Evolutionary conservation across 2,797 vertebrate genomes (phyloP), one percentile per base, ranked within the genome.

Genomic region (Sylvilagus floridanus): DNA sequence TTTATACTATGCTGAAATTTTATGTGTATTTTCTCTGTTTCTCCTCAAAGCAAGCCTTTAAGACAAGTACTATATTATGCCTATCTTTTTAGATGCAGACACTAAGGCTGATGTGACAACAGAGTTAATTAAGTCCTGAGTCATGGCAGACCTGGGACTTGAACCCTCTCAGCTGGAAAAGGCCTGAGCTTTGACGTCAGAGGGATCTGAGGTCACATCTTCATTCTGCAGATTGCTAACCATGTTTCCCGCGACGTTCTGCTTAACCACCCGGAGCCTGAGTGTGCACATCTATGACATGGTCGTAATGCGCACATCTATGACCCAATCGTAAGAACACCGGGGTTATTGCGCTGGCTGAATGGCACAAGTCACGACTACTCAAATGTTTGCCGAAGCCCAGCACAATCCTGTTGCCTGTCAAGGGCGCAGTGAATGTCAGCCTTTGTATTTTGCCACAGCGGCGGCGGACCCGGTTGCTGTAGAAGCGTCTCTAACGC

Each of bases 401-500:
- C 17, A 71, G 35, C 30, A 62, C 72, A 71, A 68, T 73, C 35
- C 7, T 47, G 42, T 63, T 52, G 90, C 54, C 62, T 69, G 52
- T 32, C 35, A 50, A 73, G 82, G 62, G 37, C 21, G 77, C 26
- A 5, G 1, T 42, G 84, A 84, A 81, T 69, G 22, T 72, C 17
- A 37, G 57, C 47, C 84, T 94, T 95, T 94, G 84, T 72, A 52
- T 90, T 91, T 93, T 82, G 93, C 89, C 86, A 79, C 71, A 83
- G 73, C 52, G 60, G n/a, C n/a, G n/a, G 71, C 72, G 81, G 88
- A 21, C 68, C 60, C 4, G 0, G 21, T 66, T 92, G 65, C 65
- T 35, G 63, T 90, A 72, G 26, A 91, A 91, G 89, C 86, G 76
- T 90, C 89, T 93, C 95, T 95, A 87, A 96, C 88, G 68, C 69